Conservation (phyloP, 1,140 invertebrate species). For the Drosophila neocordata region DNA sequence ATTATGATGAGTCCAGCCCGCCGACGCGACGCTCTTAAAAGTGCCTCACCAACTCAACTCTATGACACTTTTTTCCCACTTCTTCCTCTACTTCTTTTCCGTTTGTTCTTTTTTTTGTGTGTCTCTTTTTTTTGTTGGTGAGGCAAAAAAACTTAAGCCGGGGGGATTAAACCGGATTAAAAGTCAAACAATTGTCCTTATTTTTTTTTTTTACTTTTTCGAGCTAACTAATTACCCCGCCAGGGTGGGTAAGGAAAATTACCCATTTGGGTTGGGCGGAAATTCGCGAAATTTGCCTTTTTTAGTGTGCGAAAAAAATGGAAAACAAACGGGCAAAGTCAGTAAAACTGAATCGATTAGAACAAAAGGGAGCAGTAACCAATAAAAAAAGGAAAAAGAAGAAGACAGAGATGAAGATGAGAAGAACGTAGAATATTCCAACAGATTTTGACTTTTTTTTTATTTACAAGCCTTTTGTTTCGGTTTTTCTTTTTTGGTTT, state of each 20-base stretch:
- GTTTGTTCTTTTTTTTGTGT: background rate
- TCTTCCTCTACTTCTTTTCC: slow-evolving; percentile 6
- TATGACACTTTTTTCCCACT: slow-evolving; percentile 34
- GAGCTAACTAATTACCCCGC: slow-evolving; percentile 69
- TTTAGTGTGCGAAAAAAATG: slow-evolving; percentile 42
- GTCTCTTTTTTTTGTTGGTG: no score
- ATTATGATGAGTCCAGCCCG: slow-evolving; percentile 68
- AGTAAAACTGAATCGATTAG: slow-evolving; percentile 79
- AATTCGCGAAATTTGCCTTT: slow-evolving; percentile 70
- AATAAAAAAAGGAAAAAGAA: background rate
- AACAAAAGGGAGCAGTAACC: slow-evolving; percentile 34
- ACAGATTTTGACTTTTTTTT: slow-evolving; percentile 70
- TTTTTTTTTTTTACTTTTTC: slow-evolving; percentile 57
- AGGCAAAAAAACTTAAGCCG: slow-evolving; percentile 77
- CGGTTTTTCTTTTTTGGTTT: slow-evolving; percentile 15
- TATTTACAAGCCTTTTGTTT: slow-evolving; percentile 71
- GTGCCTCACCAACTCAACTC: slow-evolving; percentile 50
- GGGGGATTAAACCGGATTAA: slow-evolving; percentile 79
- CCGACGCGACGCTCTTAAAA: slow-evolving; percentile 44
- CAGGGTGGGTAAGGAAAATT: slow-evolving; percentile 50
- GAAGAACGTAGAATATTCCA: slow-evolving; percentile 19
- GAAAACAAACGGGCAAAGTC: slow-evolving; percentile 47
- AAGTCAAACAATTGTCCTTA: slow-evolving; percentile 70
- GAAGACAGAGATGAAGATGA: slow-evolving; percentile 1
- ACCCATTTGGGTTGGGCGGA: slow-evolving; percentile 69